phyloP scores from a whole-genome alignment of 2,888 invertebrate species.

The Nemoura dubitans region DNA sequence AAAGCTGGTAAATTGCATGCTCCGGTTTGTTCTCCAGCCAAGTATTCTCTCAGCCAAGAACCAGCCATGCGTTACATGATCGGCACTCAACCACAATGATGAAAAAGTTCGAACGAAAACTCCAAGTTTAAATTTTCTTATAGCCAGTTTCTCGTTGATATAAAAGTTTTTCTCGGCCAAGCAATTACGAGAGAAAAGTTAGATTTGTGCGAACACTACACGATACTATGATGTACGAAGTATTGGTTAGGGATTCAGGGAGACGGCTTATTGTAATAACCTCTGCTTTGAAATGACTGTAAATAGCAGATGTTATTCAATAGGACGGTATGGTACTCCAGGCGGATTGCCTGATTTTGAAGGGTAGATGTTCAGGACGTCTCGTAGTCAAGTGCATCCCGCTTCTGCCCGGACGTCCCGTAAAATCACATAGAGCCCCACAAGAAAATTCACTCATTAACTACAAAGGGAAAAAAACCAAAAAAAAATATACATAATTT shows the following conservation, averaged over 20 bases:
- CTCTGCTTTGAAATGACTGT: background rate
- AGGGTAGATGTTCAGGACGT: background rate
- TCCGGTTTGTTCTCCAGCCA: too few relatives aligned
- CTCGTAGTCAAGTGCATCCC: background rate
- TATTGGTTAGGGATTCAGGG: too few relatives aligned
- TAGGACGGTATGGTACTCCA: background rate
- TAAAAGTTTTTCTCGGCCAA: background rate
- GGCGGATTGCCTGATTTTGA: background rate
- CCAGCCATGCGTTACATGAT: background rate
- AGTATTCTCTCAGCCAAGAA: background rate
- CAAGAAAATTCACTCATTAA: background rate
- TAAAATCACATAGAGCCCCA: background rate
- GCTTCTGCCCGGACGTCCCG: background rate
- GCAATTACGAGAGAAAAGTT: background rate
- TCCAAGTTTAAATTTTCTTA: background rate
- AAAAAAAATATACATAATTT: background rate
- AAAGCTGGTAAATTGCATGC: too few relatives aligned
- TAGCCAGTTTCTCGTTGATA: background rate
- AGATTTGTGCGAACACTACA: background rate
- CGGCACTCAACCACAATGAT: background rate
- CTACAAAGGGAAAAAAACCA: background rate
- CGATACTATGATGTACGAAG: background rate
- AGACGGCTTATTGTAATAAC: background rate
- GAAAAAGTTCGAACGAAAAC: background rate
- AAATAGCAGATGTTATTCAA: background rate